Evolutionary conservation across 2,797 vertebrate species (phyloP).

Genomic region (Anguilla marmorata): DNA sequence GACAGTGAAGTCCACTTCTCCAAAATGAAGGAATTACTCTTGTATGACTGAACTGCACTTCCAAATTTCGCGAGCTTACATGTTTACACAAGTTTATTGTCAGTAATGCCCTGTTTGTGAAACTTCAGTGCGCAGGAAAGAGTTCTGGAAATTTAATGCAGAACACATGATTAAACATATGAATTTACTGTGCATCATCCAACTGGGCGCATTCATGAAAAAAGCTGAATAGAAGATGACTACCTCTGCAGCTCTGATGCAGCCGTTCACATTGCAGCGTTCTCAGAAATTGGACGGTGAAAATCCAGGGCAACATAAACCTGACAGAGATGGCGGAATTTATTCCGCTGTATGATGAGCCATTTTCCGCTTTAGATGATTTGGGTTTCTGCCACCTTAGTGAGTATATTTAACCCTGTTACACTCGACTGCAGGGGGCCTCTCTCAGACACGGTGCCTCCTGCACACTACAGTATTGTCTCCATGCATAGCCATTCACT

Average conservation of each 20-base stretch:
- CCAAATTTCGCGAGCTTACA: too few species aligned
- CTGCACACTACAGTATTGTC: background rate
- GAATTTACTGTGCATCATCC: background rate
- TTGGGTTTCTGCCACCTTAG: background rate
- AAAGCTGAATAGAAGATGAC: background rate
- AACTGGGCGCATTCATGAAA: background rate
- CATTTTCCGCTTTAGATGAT: background rate
- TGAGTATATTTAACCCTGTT: conserved; percentile 12
- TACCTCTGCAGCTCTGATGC: background rate
- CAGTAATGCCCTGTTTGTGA: background rate
- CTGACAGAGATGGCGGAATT: background rate
- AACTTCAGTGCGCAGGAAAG: background rate
- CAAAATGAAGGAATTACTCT: too few species aligned
- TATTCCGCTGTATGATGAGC: background rate
- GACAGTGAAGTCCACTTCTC: too few species aligned
- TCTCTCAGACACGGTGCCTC: background rate
- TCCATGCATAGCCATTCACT: background rate
- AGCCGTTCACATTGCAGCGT: background rate
- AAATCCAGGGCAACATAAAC: background rate
- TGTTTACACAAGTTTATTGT: too few species aligned
- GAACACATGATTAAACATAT: background rate
- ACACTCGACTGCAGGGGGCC: background rate
- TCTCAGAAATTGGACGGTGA: background rate
- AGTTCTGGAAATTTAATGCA: background rate
- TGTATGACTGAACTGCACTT: too few species aligned